Conservation (phyloP, 2,113 vertebrate genomes). For the Petrocephalus microphthalmus region DNA sequence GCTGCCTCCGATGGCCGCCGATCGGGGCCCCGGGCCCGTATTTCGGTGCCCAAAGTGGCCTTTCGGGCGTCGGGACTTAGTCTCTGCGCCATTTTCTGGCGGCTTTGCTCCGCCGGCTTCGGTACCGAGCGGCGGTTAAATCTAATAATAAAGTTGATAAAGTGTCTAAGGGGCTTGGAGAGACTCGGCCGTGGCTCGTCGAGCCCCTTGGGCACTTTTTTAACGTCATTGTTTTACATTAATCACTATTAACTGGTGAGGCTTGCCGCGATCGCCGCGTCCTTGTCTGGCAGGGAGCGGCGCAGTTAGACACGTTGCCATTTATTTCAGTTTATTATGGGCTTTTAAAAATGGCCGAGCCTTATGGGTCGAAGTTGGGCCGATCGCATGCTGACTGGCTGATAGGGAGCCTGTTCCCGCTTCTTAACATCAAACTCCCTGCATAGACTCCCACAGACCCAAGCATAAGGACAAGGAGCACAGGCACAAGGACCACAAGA, state of each 20-base stretch:
- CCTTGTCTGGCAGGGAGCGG: not conserved
- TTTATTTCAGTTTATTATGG: not conserved
- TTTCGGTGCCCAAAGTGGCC: constrained; percentile 81
- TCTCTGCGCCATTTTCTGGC: constrained; percentile 99
- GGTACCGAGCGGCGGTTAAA: constrained; percentile 50
- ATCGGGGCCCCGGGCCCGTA: constrained; percentile 30
- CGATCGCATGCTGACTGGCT: not conserved
- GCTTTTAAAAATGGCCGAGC: not conserved
- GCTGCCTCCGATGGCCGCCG: constrained; percentile 14
- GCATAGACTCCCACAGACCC: constrained; percentile 87
- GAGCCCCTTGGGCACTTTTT: not conserved
- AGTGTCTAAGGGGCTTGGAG: not conserved
- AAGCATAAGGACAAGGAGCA: constrained; percentile 94
- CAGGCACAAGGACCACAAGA: constrained; percentile 97
- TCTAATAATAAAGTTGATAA: constrained; percentile 33
- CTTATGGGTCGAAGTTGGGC: not conserved
- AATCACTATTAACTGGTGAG: constrained; percentile 30
- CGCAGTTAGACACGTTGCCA: not conserved
- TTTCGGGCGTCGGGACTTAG: constrained; percentile 98
- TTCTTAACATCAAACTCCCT: not conserved
- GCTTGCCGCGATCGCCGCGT: not conserved
- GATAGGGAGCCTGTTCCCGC: not conserved
- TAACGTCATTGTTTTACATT: not conserved
- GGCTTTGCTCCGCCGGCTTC: constrained; percentile 61
- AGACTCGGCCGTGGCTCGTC: not conserved